Conservation (phyloP, 2,888 invertebrate genomes). For the Pantelozetes paolii region DNA sequence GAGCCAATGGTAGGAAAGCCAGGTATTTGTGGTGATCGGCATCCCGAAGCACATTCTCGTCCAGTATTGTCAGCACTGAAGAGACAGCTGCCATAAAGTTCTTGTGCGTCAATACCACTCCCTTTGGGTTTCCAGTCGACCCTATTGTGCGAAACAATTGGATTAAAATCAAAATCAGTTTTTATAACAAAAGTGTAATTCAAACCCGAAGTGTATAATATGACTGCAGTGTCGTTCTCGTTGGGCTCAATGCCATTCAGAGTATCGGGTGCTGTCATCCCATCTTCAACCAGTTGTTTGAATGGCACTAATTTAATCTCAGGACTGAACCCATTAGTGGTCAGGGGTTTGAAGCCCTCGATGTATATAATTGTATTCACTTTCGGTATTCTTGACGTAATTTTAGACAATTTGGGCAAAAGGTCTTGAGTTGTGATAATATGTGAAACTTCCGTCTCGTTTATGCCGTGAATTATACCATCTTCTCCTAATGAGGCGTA, state of each 20-base stretch:
- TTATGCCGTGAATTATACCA: constrained; percentile 64
- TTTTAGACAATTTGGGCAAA: constrained; percentile 70
- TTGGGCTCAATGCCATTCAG: constrained; percentile 58
- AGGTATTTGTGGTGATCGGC: constrained; percentile 66
- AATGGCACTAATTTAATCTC: constrained; percentile 46
- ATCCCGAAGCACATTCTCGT: neutral
- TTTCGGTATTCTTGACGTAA: constrained; percentile 66
- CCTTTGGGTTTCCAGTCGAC: constrained; percentile 51
- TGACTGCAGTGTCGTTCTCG: constrained; percentile 78
- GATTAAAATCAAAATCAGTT: too few species aligned
- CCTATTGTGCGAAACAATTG: too few species aligned
- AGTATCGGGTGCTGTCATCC: constrained; percentile 51
- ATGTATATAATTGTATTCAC: constrained; percentile 62
- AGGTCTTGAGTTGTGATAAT: constrained; percentile 90
- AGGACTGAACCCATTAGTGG: neutral
- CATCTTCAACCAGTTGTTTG: constrained; percentile 73
- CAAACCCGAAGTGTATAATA: constrained; percentile 94
- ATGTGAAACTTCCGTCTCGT: constrained; percentile 88
- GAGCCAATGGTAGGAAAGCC: constrained; percentile 92
- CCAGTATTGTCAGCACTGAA: constrained; percentile 36
- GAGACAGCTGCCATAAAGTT: constrained; percentile 44
- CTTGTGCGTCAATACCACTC: constrained; percentile 49
- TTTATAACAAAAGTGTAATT: constrained; percentile 56
- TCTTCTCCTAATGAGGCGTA: constrained; percentile 95
- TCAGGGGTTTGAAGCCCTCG: constrained; percentile 44